phyloP scores from a whole-genome alignment of 92 coral and sea anemone genomes.

The Palythoa caribaeorum region DNA sequence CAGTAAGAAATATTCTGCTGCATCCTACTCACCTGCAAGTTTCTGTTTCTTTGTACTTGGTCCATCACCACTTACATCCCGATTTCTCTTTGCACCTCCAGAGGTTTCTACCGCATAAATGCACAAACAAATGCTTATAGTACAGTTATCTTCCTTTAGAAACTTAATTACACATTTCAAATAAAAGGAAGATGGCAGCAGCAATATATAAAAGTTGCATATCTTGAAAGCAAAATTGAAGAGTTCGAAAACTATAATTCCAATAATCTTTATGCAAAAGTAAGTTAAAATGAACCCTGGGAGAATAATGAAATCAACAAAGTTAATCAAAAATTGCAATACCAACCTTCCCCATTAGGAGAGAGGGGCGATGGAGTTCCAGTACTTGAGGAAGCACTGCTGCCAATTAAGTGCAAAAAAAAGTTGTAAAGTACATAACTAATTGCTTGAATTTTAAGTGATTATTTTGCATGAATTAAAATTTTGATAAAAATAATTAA shows the following conservation, averaged over 20 bases:
- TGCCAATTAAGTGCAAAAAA: background rate
- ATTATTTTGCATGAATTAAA: background rate
- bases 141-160: too few species aligned
- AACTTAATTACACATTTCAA: too few species aligned
- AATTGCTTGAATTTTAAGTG: too few species aligned
- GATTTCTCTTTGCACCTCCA: slow-evolving; percentile 62
- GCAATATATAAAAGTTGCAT: too few species aligned
- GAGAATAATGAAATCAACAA: background rate
- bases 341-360: background rate
- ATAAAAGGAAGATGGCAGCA: too few species aligned
- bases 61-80: slow-evolving; percentile 57
- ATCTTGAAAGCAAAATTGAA: too few species aligned
- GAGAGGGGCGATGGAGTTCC: slow-evolving; percentile 41
- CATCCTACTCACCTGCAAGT: slow-evolving; percentile 75
- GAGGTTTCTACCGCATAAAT: slow-evolving; percentile 52
- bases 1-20: background rate
- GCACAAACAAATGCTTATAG: background rate
- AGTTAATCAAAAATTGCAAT: background rate
- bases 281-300: background rate
- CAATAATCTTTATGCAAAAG: too few species aligned
- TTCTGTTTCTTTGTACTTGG: slow-evolving; percentile 71
- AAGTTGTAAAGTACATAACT: background rate
- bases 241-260: too few species aligned
- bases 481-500: too few species aligned
- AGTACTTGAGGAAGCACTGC: slow-evolving; percentile 22